Conservation (phyloP, 2,113 vertebrate species). For the Gymnogyps californianus region DNA sequence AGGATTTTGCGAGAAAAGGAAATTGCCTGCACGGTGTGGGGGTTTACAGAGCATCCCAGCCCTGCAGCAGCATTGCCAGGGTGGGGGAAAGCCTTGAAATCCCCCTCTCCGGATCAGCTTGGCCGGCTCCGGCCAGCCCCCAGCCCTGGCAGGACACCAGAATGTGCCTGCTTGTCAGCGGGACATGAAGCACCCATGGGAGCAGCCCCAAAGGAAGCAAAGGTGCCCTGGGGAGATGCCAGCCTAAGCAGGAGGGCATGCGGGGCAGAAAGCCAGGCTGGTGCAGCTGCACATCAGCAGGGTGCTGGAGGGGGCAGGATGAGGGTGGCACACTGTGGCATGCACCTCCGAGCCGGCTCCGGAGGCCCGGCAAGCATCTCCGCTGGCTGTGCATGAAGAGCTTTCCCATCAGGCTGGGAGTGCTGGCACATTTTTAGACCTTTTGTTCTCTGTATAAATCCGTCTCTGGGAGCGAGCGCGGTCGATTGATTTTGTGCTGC, state of each 20-base stretch:
- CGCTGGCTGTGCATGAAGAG: not conserved
- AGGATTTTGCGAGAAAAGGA: not conserved
- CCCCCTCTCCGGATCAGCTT: not conserved
- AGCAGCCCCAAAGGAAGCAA: not conserved
- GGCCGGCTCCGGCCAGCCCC: fast-evolving
- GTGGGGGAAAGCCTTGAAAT: not conserved
- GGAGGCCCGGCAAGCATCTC: fast-evolving
- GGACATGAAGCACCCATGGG: not conserved
- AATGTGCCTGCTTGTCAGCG: fast-evolving
- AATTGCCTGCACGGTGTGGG: fast-evolving
- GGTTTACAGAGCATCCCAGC: not conserved
- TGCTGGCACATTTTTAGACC: not conserved
- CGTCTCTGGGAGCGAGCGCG: fast-evolving
- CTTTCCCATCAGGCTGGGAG: not conserved
- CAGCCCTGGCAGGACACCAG: not conserved
- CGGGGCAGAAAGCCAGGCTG: not conserved
- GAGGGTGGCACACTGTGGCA: fast-evolving
- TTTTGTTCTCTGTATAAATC: conserved; percentile 27
- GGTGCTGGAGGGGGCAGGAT: not conserved
- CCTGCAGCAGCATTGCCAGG: not conserved
- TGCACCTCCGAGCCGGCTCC: fast-evolving
- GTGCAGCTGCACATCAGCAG: not conserved
- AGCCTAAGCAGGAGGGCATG: fast-evolving
- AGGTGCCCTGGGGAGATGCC: not conserved
- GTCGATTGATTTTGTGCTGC: not conserved